A percentile compares a stretch with the other conserved stretches of the same genome.
phyloP scores from a whole-genome alignment of 2,797 vertebrate genomes.

The Phataginus tetradactyla region DNA sequence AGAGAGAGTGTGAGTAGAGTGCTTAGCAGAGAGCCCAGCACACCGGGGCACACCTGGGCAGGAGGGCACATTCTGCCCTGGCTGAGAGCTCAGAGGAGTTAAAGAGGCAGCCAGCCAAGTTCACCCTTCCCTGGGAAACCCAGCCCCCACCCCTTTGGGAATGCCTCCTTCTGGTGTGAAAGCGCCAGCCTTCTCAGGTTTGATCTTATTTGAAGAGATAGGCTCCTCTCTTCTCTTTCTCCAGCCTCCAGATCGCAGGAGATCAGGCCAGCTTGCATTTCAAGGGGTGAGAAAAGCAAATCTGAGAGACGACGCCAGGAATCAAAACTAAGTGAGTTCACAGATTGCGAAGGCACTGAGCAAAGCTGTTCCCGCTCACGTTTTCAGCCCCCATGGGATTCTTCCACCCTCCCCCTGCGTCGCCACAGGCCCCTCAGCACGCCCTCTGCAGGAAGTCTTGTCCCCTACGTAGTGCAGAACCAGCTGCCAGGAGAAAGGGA shows the following conservation, averaged over 20 bases:
- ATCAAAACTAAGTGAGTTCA: not conserved
- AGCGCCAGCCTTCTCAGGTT: not conserved
- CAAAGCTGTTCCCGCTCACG: not conserved
- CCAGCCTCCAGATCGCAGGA: not conserved
- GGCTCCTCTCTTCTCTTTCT: not conserved
- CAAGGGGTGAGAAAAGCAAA: constrained; percentile 51
- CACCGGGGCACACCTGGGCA: not conserved
- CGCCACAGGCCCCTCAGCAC: fast-evolving
- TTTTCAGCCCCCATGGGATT: not conserved
- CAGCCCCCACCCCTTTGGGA: not conserved
- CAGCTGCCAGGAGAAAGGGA: not conserved
- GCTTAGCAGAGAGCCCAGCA: not conserved
- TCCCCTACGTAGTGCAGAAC: not conserved
- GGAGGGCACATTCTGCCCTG: not conserved
- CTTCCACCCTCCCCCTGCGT: not conserved
- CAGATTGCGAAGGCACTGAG: constrained; percentile 18
- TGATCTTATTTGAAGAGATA: constrained; percentile 33
- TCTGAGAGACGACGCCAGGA: not conserved
- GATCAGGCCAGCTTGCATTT: constrained; percentile 63
- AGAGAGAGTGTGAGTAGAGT: not conserved
- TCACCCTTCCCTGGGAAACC: not conserved
- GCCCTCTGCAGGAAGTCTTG: not conserved
- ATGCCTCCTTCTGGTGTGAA: not conserved
- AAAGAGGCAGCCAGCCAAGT: not conserved
- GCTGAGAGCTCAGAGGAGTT: not conserved